Evolutionary conservation across 2,888 invertebrate species (phyloP).

Genomic region (Zele albiditarsus): DNA sequence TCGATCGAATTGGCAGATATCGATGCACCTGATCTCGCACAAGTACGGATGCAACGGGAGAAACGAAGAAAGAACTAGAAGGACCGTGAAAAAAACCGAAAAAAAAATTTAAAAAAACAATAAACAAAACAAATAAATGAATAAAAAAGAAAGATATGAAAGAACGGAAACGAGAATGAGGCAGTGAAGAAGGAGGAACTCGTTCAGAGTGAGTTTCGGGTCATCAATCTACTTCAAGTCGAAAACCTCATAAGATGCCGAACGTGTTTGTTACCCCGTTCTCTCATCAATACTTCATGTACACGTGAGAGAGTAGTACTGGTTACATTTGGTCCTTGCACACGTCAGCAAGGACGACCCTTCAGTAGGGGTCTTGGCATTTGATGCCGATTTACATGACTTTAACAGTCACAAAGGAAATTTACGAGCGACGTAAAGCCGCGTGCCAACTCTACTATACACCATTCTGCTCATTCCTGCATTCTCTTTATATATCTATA

Average conservation of each 20-base stretch:
- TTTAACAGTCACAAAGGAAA: slow-evolving; percentile 62
- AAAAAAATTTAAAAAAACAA: slow-evolving; percentile 21
- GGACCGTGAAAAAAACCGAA: background rate
- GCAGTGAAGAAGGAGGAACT: background rate
- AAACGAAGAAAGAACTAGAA: slow-evolving; percentile 21
- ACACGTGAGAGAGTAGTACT: background rate
- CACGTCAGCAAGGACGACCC: slow-evolving; percentile 22
- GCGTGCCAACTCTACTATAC: slow-evolving; percentile 20
- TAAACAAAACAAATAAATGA: background rate
- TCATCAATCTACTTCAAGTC: slow-evolving; percentile 22
- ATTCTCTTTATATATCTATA: background rate
- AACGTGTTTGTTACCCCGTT: background rate
- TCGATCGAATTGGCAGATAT: slow-evolving; percentile 42
- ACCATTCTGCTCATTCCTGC: background rate
- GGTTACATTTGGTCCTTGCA: background rate
- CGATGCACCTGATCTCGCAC: slow-evolving; percentile 39
- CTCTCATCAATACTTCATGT: background rate
- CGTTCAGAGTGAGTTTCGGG: slow-evolving; percentile 7
- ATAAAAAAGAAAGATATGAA: too few relatives aligned
- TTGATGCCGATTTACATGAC: slow-evolving; percentile 65
- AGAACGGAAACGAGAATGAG: slow-evolving; percentile 4
- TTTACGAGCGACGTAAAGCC: slow-evolving; percentile 60
- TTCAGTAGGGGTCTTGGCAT: slow-evolving; percentile 41
- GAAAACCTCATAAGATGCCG: slow-evolving; percentile 12
- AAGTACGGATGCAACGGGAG: slow-evolving; percentile 25